Conservation (phyloP, 2,113 vertebrate genomes). For the Emydura subglobosa region DNA sequence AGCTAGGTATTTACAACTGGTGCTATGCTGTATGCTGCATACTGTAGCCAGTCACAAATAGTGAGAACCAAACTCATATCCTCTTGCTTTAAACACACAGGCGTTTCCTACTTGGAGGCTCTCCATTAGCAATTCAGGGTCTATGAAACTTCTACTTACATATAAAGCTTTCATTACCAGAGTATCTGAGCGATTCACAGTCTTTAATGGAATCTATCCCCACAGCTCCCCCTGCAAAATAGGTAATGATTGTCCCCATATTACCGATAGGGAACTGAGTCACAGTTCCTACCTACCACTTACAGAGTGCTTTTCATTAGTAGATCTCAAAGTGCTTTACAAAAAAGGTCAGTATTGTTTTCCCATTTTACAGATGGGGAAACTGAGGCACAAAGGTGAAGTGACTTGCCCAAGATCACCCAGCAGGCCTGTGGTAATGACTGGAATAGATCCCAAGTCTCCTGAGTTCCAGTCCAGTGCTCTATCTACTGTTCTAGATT, state of each 20-base stretch:
- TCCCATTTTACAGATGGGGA: not conserved
- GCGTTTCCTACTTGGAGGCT: accelerated
- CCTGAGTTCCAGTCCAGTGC: not conserved
- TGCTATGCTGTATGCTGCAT: not conserved
- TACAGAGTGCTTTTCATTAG: not conserved
- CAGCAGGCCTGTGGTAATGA: not conserved
- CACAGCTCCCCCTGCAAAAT: not conserved
- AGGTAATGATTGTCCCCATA: not conserved
- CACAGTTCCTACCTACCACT: not conserved
- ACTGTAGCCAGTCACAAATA: not conserved
- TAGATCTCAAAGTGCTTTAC: not conserved
- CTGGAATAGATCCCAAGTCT: not conserved
- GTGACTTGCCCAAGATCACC: not conserved
- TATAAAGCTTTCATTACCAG: not conserved
- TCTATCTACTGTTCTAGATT: not conserved
- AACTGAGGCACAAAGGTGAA: not conserved
- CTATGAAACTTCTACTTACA: not conserved
- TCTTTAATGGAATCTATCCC: not conserved
- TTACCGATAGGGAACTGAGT: not conserved
- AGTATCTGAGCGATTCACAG: not conserved
- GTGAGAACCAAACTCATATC: not conserved
- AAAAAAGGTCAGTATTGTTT: not conserved
- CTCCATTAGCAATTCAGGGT: not conserved
- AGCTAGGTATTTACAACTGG: not conserved
- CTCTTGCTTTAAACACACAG: not conserved